A percentile compares a stretch with the other conserved stretches of the same genome.
Conservation (phyloP, 1,140 invertebrate species). For the Steinernema feltiae region DNA sequence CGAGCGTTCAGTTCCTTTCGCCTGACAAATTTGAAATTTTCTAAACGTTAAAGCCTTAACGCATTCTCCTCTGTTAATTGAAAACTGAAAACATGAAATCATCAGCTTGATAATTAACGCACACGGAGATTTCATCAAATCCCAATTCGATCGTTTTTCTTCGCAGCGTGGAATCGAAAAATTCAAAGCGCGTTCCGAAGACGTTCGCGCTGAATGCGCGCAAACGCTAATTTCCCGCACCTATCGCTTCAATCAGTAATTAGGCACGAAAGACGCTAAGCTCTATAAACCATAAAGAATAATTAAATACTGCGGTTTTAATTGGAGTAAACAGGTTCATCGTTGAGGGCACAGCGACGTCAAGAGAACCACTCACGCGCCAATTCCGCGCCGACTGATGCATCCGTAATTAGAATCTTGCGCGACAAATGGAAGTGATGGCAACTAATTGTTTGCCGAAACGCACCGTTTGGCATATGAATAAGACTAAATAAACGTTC, state of each 20-base stretch:
- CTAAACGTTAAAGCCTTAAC: too few relatives aligned
- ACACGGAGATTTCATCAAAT: too few relatives aligned
- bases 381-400: slow-evolving; percentile 2
- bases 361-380: neutral
- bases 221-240: neutral
- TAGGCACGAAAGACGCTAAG: neutral
- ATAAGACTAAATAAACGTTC: neutral
- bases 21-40: too few relatives aligned
- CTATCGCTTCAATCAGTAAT: slow-evolving; percentile 11
- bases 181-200: too few relatives aligned
- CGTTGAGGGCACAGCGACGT: neutral
- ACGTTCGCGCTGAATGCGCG: too few relatives aligned
- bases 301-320: neutral
- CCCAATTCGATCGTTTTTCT: too few relatives aligned
- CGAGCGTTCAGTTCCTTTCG: too few relatives aligned
- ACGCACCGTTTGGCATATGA: neutral
- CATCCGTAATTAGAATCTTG: slow-evolving; percentile 12
- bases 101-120: too few relatives aligned
- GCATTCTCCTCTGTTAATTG: too few relatives aligned
- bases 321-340: slow-evolving; percentile 13
- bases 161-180: too few relatives aligned
- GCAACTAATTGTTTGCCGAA: slow-evolving; percentile 10
- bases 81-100: too few relatives aligned
- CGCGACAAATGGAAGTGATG: neutral
- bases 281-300: neutral